Base-by-base conservation (phyloP, 2,888 invertebrate species). In the Cantharis rufa region DNA sequence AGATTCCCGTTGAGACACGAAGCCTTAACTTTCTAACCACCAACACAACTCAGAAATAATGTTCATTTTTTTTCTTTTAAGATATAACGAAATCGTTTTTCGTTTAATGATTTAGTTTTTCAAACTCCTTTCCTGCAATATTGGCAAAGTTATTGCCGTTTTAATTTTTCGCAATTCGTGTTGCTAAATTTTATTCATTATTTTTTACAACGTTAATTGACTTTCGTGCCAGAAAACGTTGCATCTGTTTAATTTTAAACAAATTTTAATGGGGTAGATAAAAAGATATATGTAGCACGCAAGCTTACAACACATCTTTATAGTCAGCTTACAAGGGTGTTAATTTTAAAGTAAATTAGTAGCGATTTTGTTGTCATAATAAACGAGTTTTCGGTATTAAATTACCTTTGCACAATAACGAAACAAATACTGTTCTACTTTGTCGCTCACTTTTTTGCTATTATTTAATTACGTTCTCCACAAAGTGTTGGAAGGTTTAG, bases 41-140 rank as follows among this genome's bases (percentile, higher is more conserved):
- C 73, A 48, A 21, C 74, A 70, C 70, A 61, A 24, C 70, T 66
- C 68, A 48, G 18, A 71, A 73, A 73, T 73, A 71, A 77, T 73
- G 66, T 32, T 32, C 13, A 66, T 66, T 62, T 76, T 24, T 48
- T 21, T 66, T 18, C 21, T 66, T 21, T 66, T 24, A 66, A n/a
- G 24, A 66, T 66, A 66, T 66, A 66, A 24, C 24, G 24, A 48
- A 48, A 48, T 48, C 48, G 48, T 48, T 48, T n/a, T 48, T 48
- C 48, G n/a, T 48, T 48, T 48, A 48, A 48, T 48, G 48, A 48
- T 48, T 48, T 48, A n/a, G 48, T 48, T 48, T 48, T 48, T 48
- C n/a, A 48, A 24, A 24, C 4, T 32, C 4, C 21, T 64, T 64
- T 11, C 18, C 5, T 63, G 10, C n/a, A n/a, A 10, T 0, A n/a